Evolutionary conservation across 1,140 invertebrate genomes (phyloP).

Genomic region (Leguminivora glycinivorella): DNA sequence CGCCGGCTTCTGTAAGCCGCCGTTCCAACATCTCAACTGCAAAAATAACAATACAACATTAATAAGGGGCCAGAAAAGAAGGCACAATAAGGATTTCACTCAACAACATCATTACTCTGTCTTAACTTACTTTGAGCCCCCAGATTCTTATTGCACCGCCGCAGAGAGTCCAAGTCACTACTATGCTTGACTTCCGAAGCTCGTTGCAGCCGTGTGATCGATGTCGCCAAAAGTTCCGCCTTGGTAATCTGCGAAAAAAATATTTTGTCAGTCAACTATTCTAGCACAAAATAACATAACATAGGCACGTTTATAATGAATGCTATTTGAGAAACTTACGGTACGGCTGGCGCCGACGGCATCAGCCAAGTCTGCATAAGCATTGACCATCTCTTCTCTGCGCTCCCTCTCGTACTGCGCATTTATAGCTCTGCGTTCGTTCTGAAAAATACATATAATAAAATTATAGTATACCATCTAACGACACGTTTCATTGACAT

Average conservation of each 20-base stretch:
- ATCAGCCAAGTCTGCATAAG: conserved; percentile 44
- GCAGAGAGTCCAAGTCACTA: conserved; percentile 37
- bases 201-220: conserved; percentile 35
- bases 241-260: conserved; percentile 39
- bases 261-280: too few species aligned
- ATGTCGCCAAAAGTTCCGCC: conserved; percentile 39
- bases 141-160: conserved; percentile 38
- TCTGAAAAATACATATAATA: conserved; percentile 35
- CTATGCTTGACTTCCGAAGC: conserved; percentile 27
- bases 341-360: conserved; percentile 37
- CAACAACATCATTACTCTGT: too few species aligned
- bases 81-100: too few species aligned
- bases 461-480: too few species aligned
- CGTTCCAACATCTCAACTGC: too few species aligned
- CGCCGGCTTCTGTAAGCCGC: too few species aligned
- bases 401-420: conserved; percentile 54
- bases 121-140: conserved; percentile 41
- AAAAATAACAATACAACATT: too few species aligned
- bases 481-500: too few species aligned
- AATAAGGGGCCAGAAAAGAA: too few species aligned
- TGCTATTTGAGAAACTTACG: conserved; percentile 37
- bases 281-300: too few species aligned
- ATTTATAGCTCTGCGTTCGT: conserved; percentile 50
- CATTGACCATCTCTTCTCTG: conserved; percentile 43
- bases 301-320: too few species aligned